Percentiles rank a stretch among this genome's conserved stretches.
Evolutionary conservation across 1,140 invertebrate genomes (phyloP).

Genomic region (Kradibia gibbosae): DNA sequence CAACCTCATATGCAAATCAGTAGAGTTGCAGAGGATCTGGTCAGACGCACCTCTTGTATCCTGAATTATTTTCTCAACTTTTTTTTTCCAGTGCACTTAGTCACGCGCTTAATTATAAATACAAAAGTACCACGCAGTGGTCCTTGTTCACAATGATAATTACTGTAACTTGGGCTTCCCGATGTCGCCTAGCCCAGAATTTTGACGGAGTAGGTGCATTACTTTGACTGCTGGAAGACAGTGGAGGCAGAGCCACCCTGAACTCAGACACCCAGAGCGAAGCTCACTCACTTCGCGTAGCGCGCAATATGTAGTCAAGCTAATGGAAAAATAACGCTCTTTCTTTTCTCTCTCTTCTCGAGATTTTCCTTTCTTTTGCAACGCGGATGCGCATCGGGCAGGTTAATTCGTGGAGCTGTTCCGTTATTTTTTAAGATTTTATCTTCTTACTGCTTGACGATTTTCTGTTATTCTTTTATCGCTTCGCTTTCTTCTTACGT

Average conservation of each 20-base stretch:
- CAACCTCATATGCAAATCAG: not conserved
- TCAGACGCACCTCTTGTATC: not conserved
- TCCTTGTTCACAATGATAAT: too few species aligned
- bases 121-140: too few species aligned
- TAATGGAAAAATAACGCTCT: not conserved
- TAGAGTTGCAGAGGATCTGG: not conserved
- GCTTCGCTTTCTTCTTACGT: not conserved
- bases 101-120: too few species aligned
- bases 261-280: not conserved
- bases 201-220: not conserved
- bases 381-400: too few species aligned
- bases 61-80: not conserved
- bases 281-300: not conserved
- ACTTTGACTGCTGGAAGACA: not conserved
- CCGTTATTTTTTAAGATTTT: not conserved
- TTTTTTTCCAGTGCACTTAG: not conserved
- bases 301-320: not conserved
- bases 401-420: not conserved
- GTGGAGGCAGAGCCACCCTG: not conserved
- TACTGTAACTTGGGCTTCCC: not conserved
- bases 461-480: not conserved
- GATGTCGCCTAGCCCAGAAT: not conserved
- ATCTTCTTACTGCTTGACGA: not conserved
- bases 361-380: not conserved
- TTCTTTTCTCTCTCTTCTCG: not conserved